Conservation (phyloP, 2,113 vertebrate genomes). For the Lontra canadensis region DNA sequence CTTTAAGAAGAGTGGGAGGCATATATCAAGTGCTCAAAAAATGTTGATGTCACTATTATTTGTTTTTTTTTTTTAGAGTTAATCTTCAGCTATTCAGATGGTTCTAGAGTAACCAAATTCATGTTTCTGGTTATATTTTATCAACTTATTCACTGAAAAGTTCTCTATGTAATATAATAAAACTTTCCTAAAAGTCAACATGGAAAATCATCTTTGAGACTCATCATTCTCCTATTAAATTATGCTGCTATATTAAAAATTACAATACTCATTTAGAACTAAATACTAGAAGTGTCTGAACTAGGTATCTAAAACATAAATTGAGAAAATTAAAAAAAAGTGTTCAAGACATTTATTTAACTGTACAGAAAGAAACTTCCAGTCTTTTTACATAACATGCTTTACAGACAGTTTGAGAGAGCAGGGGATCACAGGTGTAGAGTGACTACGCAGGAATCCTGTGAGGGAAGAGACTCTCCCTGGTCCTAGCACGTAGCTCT, state of each 20-base stretch:
- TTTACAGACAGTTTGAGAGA: background rate
- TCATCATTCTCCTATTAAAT: background rate
- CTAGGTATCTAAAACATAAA: background rate
- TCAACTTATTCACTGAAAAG: background rate
- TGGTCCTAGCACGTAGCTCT: rapidly evolving
- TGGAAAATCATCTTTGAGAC: background rate
- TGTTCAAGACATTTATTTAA: background rate
- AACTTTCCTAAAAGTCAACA: background rate
- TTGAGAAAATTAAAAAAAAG: background rate
- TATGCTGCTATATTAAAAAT: background rate
- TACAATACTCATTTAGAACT: background rate
- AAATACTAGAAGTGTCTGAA: background rate
- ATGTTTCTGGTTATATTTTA: background rate
- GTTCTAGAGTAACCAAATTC: background rate
- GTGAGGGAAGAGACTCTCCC: background rate
- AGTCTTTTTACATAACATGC: background rate
- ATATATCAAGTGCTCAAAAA: background rate
- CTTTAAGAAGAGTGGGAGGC: background rate
- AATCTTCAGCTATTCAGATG: background rate
- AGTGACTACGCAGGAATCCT: background rate
- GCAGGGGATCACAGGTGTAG: background rate
- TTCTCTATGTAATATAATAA: background rate
- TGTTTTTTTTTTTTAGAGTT: background rate
- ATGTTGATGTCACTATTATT: background rate
- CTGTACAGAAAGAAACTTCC: background rate